phyloP scores from a whole-genome alignment of 2,888 invertebrate species.

The Oscheius myriophilus region DNA sequence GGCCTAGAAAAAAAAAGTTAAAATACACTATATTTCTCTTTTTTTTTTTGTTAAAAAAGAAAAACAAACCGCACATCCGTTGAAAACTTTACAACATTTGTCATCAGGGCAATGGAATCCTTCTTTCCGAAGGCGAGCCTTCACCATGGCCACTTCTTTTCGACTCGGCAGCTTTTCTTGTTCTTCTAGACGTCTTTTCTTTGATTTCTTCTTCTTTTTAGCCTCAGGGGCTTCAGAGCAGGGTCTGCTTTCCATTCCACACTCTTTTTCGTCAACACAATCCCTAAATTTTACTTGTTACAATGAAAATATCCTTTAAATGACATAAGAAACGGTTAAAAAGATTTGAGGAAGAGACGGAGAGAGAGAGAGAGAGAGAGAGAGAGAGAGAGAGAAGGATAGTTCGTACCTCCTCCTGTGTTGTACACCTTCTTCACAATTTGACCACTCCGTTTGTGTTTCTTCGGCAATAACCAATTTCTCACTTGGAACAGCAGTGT shows the following conservation, averaged over 20 bases:
- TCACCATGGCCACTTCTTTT: constrained; percentile 46
- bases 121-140: constrained; percentile 40
- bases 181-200: not conserved
- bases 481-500: constrained; percentile 21
- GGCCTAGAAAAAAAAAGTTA: constrained; percentile 7
- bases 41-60: not conserved
- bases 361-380: not conserved
- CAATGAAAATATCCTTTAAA: too few relatives aligned
- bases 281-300: too few relatives aligned
- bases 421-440: constrained; percentile 55
- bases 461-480: constrained; percentile 35
- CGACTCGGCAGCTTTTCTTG: constrained; percentile 38
- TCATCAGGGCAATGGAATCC: constrained; percentile 55
- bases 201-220: constrained; percentile 8
- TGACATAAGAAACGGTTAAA: too few relatives aligned
- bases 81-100: constrained; percentile 60
- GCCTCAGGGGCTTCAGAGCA: constrained; percentile 1
- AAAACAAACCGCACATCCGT: constrained; percentile 31
- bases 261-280: constrained; percentile 27
- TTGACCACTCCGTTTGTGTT: constrained; percentile 44
- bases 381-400: constrained; percentile 23
- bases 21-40: not conserved
- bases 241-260: constrained; percentile 38
- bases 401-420: constrained; percentile 35
- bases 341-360: not conserved